Evolutionary conservation across 2,797 vertebrate genomes (phyloP), one percentile per base, ranked within the genome.

Genomic region (Sparidentex hasta): DNA sequence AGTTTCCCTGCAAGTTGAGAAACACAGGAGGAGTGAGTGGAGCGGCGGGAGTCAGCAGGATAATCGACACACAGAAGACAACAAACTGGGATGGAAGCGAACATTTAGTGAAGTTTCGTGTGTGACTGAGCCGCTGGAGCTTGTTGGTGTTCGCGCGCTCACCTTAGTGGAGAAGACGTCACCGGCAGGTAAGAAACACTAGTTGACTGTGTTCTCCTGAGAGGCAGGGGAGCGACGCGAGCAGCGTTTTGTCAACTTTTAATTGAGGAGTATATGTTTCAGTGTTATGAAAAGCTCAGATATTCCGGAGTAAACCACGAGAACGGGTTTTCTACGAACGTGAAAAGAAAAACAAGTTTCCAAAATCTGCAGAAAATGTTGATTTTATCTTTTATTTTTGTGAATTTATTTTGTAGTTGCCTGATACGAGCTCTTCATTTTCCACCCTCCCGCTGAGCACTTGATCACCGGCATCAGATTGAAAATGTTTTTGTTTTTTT

Each of bases 1-100:
- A 94, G 93, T 91, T 93, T 91, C 61, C 47, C 85, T 83, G 74
- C 65, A 83, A 92, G 80, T 92, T 76, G 75, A 85, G 83, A 66
- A 78, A 84, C 76, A 74, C 51, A 47, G 46, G 70, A 68, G 69
- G 58, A 73, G 20, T 68, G 78, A 78, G 74, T n/a, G 78, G 72
- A 78, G 71, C 56, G 75, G 44, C 50, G 11, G 67, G 64, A 65
- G 57, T 65, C 23, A 38, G 51, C 21, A 64, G 79, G 68, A 78
- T 55, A 63, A 76, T 54, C 21, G 25, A 50, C 29, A 69, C 16
- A 63, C 14, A 54, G 43, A 14, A 61, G 27, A 29, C 5, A 2
- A 17, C 67, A 55, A 47, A 0, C 11, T 51, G 29, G 47, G 8
- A 76, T 48, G 70, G 20, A 38, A 55, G 16, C 12, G n/a, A 23